Base-by-base conservation (phyloP, 1,140 invertebrate genomes). In the Lepidurus apus region DNA sequence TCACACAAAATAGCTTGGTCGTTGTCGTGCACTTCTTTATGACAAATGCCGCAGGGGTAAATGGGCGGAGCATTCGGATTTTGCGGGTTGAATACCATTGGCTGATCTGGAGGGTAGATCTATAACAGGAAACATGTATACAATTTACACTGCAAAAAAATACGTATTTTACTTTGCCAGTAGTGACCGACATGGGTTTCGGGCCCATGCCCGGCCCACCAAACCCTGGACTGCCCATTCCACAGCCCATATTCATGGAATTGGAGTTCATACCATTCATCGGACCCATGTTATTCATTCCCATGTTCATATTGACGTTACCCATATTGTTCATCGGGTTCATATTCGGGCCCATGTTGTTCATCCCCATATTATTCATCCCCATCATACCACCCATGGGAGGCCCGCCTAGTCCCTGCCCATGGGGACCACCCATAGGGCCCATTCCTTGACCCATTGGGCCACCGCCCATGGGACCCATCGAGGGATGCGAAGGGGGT, bases 11-110 rank as follows among this genome's bases (percentile, higher is more conserved):
- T 96, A 8, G 95, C 96, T 87, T 98, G 96, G 87, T 99, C 97
- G 88, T 98, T 98, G 85, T 98, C 97, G 87, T 98, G 96, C 5
- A 98, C 95, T 89, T 99, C 97, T 87, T 98, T 98, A 86, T 98
- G 96, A 87, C 97, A 98, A 79, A 95, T 92, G 34, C 88, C 89
- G 83, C 89, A 90, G 5, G 88, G 88, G 86, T 98, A 98, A 80
- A 98, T 98, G 9, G 97, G 96, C 65, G 96, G 96, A 43, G 95
- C 96, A 86, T 98, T 98, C 0, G 96, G 96, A 87, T 99, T 98
- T 86, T 98, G 95, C 74, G 96, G 95, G 86, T 98, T 99, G 84
- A 98, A 98, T 45, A 99, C 94, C 95, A 98, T 98, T 7, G 95
- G 93, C 85, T 97, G 95, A 86, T 97, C 95, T 6, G 93, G 92